phyloP scores from a whole-genome alignment of 1,140 invertebrate genomes.

The Cherax destructor region DNA sequence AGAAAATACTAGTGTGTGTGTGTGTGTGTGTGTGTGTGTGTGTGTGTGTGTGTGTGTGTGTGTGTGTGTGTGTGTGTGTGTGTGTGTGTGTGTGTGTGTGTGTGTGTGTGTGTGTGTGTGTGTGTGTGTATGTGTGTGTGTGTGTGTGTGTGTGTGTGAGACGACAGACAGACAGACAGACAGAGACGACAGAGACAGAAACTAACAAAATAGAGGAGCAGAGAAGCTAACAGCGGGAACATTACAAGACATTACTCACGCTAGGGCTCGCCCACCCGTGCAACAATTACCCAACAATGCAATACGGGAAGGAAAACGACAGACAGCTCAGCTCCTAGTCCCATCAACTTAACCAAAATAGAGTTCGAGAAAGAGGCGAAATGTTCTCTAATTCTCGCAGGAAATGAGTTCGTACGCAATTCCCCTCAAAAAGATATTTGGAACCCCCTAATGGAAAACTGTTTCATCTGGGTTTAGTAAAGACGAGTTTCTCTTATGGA shows the following conservation, averaged over 20 bases:
- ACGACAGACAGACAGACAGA: slow-evolving; percentile 1
- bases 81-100: too few relatives aligned
- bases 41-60: too few relatives aligned
- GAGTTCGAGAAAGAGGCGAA: not conserved
- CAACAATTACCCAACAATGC: not conserved
- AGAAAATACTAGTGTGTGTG: too few relatives aligned
- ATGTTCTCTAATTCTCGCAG: not conserved
- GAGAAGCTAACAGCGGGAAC: not conserved
- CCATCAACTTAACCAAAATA: not conserved
- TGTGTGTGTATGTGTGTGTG: too few relatives aligned
- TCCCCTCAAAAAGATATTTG: not conserved
- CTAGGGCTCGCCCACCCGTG: not conserved
- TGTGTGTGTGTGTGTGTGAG: too few relatives aligned
- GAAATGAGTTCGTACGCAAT: not conserved
- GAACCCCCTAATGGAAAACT: not conserved
- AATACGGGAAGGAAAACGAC: not conserved
- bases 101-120: too few relatives aligned
- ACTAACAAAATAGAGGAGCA: not conserved
- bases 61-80: too few relatives aligned
- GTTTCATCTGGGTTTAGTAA: not conserved
- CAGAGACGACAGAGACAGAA: not conserved
- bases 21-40: too few relatives aligned
- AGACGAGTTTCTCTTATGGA: too few relatives aligned
- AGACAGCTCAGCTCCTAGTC: not conserved
- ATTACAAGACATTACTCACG: not conserved